Evolutionary conservation across 2,888 invertebrate species (phyloP), one percentile per base, ranked within the genome.

Genomic region (Clepsis dumicolana): DNA sequence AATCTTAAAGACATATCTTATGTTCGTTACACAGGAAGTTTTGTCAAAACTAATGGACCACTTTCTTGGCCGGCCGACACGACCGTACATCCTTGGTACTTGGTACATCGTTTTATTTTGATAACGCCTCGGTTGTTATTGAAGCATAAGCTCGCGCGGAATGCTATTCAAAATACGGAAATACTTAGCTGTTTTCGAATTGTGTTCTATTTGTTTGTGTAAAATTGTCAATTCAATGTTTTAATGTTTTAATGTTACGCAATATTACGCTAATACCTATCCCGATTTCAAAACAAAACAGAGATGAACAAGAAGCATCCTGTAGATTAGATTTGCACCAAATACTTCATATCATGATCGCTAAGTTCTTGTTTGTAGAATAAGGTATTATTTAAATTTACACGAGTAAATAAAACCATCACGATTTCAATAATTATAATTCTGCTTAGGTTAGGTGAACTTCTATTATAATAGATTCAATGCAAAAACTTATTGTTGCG

Each of bases 401-500:
- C 38, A 4, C 38, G n/a, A n/a, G 3, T n/a, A 8, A 32, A 8
- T n/a, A 29, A 29, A 29, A 7, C 29, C 2, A 3, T 38, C 2
- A n/a, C n/a, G 2, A 41, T 16, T 41, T 5, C 4, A 41, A 41
- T 16, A 41, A 16, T 16, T 41, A 16, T 12, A 38, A 29, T 29
- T 29, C 29, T 14, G 16, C 16, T 41, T 41, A 5, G 41, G 16
- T 41, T 29, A n/a, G n/a, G 29, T 4, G 29, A 7, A 52, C 14
- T 50, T 12, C 24, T 16, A n/a, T 52, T 27, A 8, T 56, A 44
- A 56, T 48, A 56, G 18, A 66, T 48, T 62, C 61, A 62, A 62
- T 66, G 54, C 54, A 21, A 52, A 52, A 66, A 44, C 32, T 53
- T 65, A 56, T 48, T 2, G 61, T 18, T 18, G 56, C 54, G 66